phyloP scores from a whole-genome alignment of 2,888 invertebrate genomes.

The Melolontha melolontha region DNA sequence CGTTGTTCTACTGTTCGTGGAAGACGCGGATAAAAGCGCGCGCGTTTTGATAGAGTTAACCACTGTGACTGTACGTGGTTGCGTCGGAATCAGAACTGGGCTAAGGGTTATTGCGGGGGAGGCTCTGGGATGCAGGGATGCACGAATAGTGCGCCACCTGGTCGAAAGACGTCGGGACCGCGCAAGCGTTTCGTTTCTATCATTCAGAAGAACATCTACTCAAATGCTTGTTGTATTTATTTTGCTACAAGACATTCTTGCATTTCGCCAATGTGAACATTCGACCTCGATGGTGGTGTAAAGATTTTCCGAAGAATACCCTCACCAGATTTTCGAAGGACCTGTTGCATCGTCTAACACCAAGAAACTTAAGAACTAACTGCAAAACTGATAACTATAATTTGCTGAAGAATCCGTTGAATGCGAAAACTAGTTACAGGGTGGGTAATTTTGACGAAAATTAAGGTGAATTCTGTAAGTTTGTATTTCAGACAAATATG shows the following conservation, averaged over 20 bases:
- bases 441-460: too few relatives aligned
- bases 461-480: too few relatives aligned
- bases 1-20: background rate
- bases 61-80: constrained; percentile 23
- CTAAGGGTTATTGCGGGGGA: constrained; percentile 58
- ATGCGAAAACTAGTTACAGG: too few relatives aligned
- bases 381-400: too few relatives aligned
- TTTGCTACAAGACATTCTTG: background rate
- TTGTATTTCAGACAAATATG: too few relatives aligned
- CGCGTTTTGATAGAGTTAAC: constrained; percentile 22
- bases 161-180: constrained; percentile 49
- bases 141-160: constrained; percentile 61
- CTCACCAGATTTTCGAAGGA: background rate
- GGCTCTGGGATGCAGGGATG: constrained; percentile 61
- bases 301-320: background rate
- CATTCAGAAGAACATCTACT: constrained; percentile 34
- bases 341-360: constrained; percentile 23
- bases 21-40: constrained; percentile 38
- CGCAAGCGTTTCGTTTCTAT: constrained; percentile 47
- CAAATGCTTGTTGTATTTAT: constrained; percentile 29
- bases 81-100: constrained; percentile 54
- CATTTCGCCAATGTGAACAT: background rate
- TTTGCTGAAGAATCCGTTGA: too few relatives aligned
- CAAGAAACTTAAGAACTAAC: constrained; percentile 13
- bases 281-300: background rate